Evolutionary conservation across 2,797 vertebrate species (phyloP).

Genomic region (Pristis pectinata): DNA sequence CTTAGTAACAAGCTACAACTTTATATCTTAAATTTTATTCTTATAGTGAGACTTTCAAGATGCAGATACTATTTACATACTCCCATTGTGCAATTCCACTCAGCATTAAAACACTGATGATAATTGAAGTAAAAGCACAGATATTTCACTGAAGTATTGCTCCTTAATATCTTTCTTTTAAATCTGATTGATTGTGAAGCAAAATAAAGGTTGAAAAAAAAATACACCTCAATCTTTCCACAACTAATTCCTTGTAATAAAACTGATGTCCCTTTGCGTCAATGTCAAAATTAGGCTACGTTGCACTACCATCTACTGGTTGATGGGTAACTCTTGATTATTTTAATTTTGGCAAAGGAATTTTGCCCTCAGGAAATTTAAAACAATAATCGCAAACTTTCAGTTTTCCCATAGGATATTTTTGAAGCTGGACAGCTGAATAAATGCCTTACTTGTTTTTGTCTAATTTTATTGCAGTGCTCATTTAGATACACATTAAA

Average conservation of each 20-base stretch:
- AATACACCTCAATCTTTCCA: background rate
- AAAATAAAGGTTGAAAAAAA: background rate
- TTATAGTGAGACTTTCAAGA: too few relatives aligned
- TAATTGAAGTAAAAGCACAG: background rate
- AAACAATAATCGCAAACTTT: background rate
- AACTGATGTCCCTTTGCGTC: background rate
- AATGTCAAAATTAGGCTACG: background rate
- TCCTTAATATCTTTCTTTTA: background rate
- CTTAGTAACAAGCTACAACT: background rate
- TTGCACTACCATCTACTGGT: background rate
- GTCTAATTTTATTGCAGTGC: background rate
- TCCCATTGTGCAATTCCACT: background rate
- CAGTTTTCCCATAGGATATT: background rate
- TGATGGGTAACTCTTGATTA: background rate
- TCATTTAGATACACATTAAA: background rate
- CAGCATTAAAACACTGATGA: background rate
- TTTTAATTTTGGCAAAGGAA: background rate
- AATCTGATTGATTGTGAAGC: background rate
- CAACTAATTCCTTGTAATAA: constrained; percentile 1
- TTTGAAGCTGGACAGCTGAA: background rate
- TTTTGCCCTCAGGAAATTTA: background rate
- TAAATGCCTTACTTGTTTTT: background rate
- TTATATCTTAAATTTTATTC: background rate
- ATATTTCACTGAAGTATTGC: background rate
- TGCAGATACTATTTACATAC: background rate